Conservation (phyloP, 37 sponge, comb jelly and placozoan species). For the Lycopodina hypogea region DNA sequence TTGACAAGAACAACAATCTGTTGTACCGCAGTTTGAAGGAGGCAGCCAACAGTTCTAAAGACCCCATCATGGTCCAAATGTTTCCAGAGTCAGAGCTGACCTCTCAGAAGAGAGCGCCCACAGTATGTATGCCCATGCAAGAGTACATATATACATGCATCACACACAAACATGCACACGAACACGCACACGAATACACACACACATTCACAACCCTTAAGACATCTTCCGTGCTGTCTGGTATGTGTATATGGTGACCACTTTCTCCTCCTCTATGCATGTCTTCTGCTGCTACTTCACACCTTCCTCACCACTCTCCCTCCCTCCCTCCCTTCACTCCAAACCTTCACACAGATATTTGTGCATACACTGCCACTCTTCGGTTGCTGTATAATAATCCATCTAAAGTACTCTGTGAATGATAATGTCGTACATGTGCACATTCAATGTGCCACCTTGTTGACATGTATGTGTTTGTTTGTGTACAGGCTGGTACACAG, state of each 20-base stretch:
- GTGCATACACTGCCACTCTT: too few relatives aligned
- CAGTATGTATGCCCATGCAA: slow-evolving; percentile 37
- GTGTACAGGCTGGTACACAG: slow-evolving; percentile 76
- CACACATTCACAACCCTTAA: too few relatives aligned
- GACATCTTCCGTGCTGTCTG: too few relatives aligned
- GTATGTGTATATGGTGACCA: too few relatives aligned
- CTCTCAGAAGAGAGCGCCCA: slow-evolving; percentile 78
- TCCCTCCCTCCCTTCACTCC: too few relatives aligned
- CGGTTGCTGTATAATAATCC: too few relatives aligned
- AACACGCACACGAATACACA: too few relatives aligned
- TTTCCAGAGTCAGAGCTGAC: slow-evolving; percentile 67
- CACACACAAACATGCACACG: too few relatives aligned
- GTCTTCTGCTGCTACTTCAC: neutral
- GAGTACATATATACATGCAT: neutral
- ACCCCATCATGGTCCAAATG: slow-evolving; percentile 40
- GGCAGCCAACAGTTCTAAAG: slow-evolving; percentile 35
- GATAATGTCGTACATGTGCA: too few relatives aligned
- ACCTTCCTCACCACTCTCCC: neutral
- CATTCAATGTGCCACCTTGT: neutral
- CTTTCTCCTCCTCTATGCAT: too few relatives aligned
- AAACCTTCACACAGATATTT: too few relatives aligned
- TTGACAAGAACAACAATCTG: slow-evolving; percentile 87
- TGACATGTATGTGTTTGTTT: neutral
- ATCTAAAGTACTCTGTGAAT: too few relatives aligned
- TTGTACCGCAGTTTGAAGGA: slow-evolving; percentile 75